Percentiles rank a stretch among this genome's conserved stretches.
Conservation (phyloP, 2,888 invertebrate species). For the Acanthacorydalis orientalis region DNA sequence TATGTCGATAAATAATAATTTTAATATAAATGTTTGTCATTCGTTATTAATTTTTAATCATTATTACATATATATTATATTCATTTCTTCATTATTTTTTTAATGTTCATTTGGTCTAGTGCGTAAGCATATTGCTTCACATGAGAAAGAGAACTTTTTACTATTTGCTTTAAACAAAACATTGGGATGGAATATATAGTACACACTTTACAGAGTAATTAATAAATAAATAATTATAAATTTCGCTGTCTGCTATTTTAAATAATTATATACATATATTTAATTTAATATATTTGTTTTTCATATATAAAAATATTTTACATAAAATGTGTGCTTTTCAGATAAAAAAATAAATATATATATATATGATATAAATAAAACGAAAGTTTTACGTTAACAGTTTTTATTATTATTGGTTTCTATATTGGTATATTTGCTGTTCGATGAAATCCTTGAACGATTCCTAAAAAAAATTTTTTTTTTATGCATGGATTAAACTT, state of each 20-base stretch:
- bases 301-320: conserved; percentile 5
- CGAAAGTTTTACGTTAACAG: too few species aligned
- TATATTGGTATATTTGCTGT: too few species aligned
- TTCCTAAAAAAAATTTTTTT: too few species aligned
- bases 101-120: background rate
- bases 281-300: conserved; percentile 5
- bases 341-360: conserved; percentile 1
- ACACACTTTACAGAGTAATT: background rate
- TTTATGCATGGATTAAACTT: too few species aligned
- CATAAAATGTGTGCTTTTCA: conserved; percentile 7
- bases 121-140: background rate
- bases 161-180: background rate
- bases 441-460: too few species aligned
- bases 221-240: background rate
- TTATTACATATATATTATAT: background rate
- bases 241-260: conserved; percentile 5
- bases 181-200: background rate
- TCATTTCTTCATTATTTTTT: background rate
- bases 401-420: too few species aligned
- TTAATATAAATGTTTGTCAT: background rate
- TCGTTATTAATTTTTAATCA: background rate
- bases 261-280: conserved; percentile 3
- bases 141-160: background rate
- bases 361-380: background rate
- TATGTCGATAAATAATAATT: background rate